These are phyloP conservation scores for Caenorhabditis sp. DNA, from an alignment of 2,888 invertebrate species.

Conservation along the genomic window DNA sequence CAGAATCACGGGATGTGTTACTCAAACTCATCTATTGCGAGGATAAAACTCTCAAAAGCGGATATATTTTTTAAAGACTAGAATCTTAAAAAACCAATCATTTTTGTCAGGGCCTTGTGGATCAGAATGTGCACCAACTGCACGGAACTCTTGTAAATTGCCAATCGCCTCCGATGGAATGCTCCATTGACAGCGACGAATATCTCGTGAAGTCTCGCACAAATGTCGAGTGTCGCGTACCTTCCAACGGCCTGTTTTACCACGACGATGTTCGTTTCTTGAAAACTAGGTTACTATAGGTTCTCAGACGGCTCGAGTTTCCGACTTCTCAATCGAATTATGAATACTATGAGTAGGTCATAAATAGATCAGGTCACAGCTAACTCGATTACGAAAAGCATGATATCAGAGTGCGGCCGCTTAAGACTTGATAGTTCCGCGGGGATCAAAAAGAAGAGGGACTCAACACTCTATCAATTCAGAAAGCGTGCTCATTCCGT, in stretches of 20 bases:
- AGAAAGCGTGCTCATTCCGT: constrained; percentile 30
- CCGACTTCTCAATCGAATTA: too few relatives aligned
- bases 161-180: constrained; percentile 27
- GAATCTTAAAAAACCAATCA: too few relatives aligned
- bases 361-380: too few relatives aligned
- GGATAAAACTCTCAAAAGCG: too few relatives aligned
- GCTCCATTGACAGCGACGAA: constrained; percentile 16
- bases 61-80: too few relatives aligned
- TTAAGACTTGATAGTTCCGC: too few relatives aligned
- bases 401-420: too few relatives aligned
- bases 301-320: neutral
- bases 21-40: too few relatives aligned
- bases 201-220: constrained; percentile 24
- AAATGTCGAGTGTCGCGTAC: constrained; percentile 7
- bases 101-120: constrained; percentile 31
- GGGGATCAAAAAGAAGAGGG: too few relatives aligned
- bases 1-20: neutral
- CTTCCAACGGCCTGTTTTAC: constrained; percentile 4
- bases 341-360: too few relatives aligned
- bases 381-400: too few relatives aligned
- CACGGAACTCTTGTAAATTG: constrained; percentile 38
- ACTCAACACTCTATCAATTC: too few relatives aligned
- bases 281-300: neutral
- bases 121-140: constrained; percentile 25
- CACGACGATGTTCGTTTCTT: constrained; percentile 30